Conservation (phyloP, 2,888 invertebrate species). For the Lysandra coridon region DNA sequence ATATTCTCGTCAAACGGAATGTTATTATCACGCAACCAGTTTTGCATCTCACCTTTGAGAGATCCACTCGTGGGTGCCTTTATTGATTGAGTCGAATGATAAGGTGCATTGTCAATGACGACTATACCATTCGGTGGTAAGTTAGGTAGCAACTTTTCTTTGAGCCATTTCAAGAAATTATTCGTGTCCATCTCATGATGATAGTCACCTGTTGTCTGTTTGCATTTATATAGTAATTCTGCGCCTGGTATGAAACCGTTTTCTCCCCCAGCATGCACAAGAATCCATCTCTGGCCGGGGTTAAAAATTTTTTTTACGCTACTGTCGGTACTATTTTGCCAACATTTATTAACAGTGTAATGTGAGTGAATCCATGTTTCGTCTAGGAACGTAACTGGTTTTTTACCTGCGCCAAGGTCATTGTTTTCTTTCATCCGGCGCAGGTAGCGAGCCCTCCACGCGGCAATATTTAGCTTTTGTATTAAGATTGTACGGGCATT, state of each 20-base stretch:
- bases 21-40: slow-evolving; percentile 39
- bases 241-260: neutral
- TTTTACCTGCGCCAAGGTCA: slow-evolving; percentile 42
- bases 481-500: neutral
- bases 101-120: slow-evolving; percentile 30
- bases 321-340: slow-evolving; percentile 35
- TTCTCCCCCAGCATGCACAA: neutral
- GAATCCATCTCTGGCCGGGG: slow-evolving; percentile 37
- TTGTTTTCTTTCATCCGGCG: slow-evolving; percentile 42
- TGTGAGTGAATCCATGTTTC: slow-evolving; percentile 42
- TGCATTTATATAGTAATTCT: slow-evolving; percentile 28
- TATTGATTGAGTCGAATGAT: slow-evolving; percentile 37
- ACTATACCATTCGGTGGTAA: slow-evolving; percentile 41
- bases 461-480: slow-evolving; percentile 41
- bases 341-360: slow-evolving; percentile 35
- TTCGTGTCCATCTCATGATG: slow-evolving; percentile 33
- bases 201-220: slow-evolving; percentile 6
- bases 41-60: slow-evolving; percentile 37
- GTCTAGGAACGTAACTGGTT: slow-evolving; percentile 39
- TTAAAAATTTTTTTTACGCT: slow-evolving; percentile 34
- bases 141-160: slow-evolving; percentile 44
- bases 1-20: slow-evolving; percentile 40
- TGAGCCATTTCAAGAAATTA: slow-evolving; percentile 42
- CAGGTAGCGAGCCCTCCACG: slow-evolving; percentile 45
- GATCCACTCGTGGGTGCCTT: slow-evolving; percentile 24